Conservation (phyloP, 2,797 vertebrate genomes). For the Crenuchus spilurus region DNA sequence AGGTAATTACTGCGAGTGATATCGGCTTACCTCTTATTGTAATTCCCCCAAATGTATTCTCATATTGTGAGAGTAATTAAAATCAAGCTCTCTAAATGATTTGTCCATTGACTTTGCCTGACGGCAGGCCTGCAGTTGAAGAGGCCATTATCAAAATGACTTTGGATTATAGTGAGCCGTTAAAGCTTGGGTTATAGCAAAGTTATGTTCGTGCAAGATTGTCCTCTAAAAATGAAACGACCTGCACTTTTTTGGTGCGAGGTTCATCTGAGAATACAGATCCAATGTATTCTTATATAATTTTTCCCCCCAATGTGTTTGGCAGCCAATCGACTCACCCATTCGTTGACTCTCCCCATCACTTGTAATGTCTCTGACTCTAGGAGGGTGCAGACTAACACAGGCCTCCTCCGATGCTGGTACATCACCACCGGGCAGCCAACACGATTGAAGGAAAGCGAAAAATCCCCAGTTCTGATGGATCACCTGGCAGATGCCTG, state of each 20-base stretch:
- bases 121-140: constrained; percentile 55
- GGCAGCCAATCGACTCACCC: too few species aligned
- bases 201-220: constrained; percentile 51
- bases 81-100: constrained; percentile 46
- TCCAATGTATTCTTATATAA: too few species aligned
- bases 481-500: too few species aligned
- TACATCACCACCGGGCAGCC: too few species aligned
- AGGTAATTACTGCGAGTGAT: constrained; percentile 38
- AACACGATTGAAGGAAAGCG: too few species aligned
- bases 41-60: constrained; percentile 54
- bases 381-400: too few species aligned
- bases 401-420: too few species aligned
- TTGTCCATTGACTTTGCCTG: constrained; percentile 49
- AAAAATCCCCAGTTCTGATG: too few species aligned
- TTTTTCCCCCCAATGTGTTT: too few species aligned
- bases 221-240: constrained; percentile 38
- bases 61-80: constrained; percentile 60
- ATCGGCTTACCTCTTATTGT: constrained; percentile 34
- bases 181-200: constrained; percentile 56
- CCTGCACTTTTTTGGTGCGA: constrained; percentile 15
- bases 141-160: constrained; percentile 64
- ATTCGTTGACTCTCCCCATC: too few species aligned
- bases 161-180: constrained; percentile 59
- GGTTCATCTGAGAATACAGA: too few species aligned
- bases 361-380: too few species aligned